Evolutionary conservation across 2,113 vertebrate species (phyloP).

Genomic region (Hemichromis elongatus): DNA sequence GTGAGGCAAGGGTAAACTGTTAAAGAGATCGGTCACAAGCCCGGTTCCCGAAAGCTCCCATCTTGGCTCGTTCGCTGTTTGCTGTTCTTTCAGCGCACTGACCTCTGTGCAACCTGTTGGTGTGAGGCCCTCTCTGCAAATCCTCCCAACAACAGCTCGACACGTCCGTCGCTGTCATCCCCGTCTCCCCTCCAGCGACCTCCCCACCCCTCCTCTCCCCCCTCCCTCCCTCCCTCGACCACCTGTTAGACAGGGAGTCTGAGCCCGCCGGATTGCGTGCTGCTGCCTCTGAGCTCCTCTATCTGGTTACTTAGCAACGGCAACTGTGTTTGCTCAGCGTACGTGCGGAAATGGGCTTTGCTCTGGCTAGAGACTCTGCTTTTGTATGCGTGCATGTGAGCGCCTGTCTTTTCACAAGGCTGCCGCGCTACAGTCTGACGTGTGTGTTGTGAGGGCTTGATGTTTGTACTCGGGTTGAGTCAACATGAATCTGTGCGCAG

Average conservation of each 20-base stretch:
- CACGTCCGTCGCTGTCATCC: constrained; percentile 39
- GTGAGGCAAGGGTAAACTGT: constrained; percentile 15
- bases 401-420: constrained; percentile 27
- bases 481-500: constrained; percentile 1
- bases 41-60: background rate
- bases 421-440: constrained; percentile 23
- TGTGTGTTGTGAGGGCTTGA: background rate
- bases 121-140: constrained; percentile 7
- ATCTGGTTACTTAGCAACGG: constrained; percentile 74
- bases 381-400: constrained; percentile 34
- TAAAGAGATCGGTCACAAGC: background rate
- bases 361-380: constrained; percentile 47
- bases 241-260: constrained; percentile 67
- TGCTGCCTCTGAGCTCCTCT: constrained; percentile 64
- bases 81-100: constrained; percentile 20
- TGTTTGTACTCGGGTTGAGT: constrained; percentile 27
- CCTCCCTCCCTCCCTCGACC: constrained; percentile 39
- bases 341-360: constrained; percentile 60
- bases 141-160: constrained; percentile 15
- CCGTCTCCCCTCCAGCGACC: constrained; percentile 14
- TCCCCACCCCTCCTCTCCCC: background rate
- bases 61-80: constrained; percentile 10
- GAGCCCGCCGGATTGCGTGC: constrained; percentile 52
- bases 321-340: constrained; percentile 68
- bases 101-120: constrained; percentile 51